Base-by-base conservation (phyloP, 2,888 invertebrate species). In the Dasypogon diadema region DNA sequence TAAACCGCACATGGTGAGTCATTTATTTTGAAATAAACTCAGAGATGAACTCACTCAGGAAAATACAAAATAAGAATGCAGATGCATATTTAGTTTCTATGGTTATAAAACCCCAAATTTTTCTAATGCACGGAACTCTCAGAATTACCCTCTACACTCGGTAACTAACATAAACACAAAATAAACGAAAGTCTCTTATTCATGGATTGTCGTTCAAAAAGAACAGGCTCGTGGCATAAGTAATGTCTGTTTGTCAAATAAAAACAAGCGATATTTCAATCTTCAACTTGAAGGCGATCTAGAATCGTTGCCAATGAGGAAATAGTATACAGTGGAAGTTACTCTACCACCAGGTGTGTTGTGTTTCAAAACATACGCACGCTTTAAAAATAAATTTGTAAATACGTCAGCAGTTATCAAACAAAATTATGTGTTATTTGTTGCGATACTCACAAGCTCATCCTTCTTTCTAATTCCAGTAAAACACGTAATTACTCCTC, bases 401-500 rank as follows among this genome's bases (percentile, higher is more conserved):
- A 42, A 42, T 42, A 42, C 42, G 42, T 42, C 42, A 42, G 42
- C 8, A 12, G n/a, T 42, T 42, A 42, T 42, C 42, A 42, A 42
- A 42, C n/a, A 12, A 6, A 42, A n/a, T 12, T 30, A 30, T 8
- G 8, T 5, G 30, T 30, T 5, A 5, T 30, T 30, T 5, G 8
- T 5, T 30, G 8, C 30, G 26, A 75, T 37, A 82, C 82, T 80
- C 85, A 97, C 97, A 89, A 97, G 88, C 88, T 96, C 94, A 86
- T 94, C 93, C 85, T 94, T 94, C 85, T 92, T 92, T 81, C 95
- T 90, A 87, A 97, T 96, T 77, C 97, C 97, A 77, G 96, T 96
- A 87, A 97, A 96, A 87, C 96, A 96, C 80, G 96, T 91, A 82
- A 95, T 92, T 72, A 94, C 91, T 79, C 95, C 94, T 81, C 91